phyloP scores from a whole-genome alignment of 2,797 vertebrate genomes.

The Coregonus ussuriensis region DNA sequence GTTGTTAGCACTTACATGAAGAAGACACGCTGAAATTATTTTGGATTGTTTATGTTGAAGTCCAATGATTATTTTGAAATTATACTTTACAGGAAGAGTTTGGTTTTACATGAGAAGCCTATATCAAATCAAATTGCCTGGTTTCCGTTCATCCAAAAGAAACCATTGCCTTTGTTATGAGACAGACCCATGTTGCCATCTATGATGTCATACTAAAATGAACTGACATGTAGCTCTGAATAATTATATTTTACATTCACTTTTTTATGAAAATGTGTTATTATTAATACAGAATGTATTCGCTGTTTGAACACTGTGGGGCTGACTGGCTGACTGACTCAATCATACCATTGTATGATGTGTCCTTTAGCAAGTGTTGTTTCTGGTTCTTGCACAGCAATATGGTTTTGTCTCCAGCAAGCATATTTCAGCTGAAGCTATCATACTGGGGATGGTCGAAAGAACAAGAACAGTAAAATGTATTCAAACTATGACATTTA shows the following conservation, averaged over 20 bases:
- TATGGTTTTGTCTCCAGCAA: background rate
- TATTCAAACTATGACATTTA: background rate
- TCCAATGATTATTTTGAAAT: background rate
- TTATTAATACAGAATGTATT: constrained; percentile 28
- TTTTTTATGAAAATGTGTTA: constrained; percentile 47
- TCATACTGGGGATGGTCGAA: constrained; percentile 45
- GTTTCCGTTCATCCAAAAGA: constrained; percentile 11
- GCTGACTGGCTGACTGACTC: background rate
- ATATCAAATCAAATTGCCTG: constrained; percentile 25
- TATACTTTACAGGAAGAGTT: constrained; percentile 11
- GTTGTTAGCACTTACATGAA: background rate
- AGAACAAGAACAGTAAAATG: background rate
- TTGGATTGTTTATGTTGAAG: background rate
- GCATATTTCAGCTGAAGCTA: background rate
- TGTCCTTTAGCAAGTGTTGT: background rate
- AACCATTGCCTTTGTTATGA: background rate
- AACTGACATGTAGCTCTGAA: constrained; percentile 30
- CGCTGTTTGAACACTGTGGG: constrained; percentile 32
- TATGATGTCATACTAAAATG: constrained; percentile 13
- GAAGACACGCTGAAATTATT: constrained; percentile 3
- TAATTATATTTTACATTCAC: constrained; percentile 49
- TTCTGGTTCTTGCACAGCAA: background rate
- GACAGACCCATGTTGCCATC: constrained; percentile 24
- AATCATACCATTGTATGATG: constrained; percentile 6
- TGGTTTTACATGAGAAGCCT: constrained; percentile 39